These are phyloP conservation scores for Elymnias hypermnestra DNA, from an alignment of 1,140 invertebrate species.

Conservation along the genomic window DNA sequence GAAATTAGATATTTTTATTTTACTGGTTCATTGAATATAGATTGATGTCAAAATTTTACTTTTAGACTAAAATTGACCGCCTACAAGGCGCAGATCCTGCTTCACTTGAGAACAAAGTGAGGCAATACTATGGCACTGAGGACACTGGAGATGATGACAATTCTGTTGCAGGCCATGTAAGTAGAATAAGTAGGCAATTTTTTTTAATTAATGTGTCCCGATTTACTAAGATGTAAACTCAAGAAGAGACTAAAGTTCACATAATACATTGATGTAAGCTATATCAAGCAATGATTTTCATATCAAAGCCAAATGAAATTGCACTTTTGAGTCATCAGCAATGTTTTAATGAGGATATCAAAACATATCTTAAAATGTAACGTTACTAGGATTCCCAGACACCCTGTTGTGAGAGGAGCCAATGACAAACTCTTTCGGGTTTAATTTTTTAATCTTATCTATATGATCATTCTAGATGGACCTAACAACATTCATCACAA, in stretches of 20 bases:
- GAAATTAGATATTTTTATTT: too few relatives aligned
- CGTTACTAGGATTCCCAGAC: too few relatives aligned
- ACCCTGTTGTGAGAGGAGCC: too few relatives aligned
- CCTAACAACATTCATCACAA: conserved; percentile 89
- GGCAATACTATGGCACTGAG: conserved; percentile 88
- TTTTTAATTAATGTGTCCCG: not conserved
- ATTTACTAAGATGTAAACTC: not conserved
- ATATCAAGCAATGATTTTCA: too few relatives aligned
- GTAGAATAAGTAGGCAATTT: conserved; percentile 20
- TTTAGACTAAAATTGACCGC: conserved; percentile 85
- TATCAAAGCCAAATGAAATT: not conserved
- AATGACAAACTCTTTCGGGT: too few relatives aligned
- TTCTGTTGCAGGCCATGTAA: conserved; percentile 87
- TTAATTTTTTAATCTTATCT: too few relatives aligned
- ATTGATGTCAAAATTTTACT: too few relatives aligned
- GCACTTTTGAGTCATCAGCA: not conserved
- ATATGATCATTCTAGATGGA: conserved; percentile 96
- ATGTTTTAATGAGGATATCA: too few relatives aligned
- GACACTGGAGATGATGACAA: conserved; percentile 79
- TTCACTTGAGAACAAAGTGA: conserved; percentile 91
- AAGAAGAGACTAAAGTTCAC: too few relatives aligned
- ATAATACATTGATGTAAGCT: too few relatives aligned
- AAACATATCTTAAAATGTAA: too few relatives aligned
- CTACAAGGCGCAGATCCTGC: conserved; percentile 90
- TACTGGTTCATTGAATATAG: too few relatives aligned